These are phyloP conservation scores for Ophiodon elongatus DNA, from an alignment of 2,113 vertebrate species.

Conservation along the genomic window DNA sequence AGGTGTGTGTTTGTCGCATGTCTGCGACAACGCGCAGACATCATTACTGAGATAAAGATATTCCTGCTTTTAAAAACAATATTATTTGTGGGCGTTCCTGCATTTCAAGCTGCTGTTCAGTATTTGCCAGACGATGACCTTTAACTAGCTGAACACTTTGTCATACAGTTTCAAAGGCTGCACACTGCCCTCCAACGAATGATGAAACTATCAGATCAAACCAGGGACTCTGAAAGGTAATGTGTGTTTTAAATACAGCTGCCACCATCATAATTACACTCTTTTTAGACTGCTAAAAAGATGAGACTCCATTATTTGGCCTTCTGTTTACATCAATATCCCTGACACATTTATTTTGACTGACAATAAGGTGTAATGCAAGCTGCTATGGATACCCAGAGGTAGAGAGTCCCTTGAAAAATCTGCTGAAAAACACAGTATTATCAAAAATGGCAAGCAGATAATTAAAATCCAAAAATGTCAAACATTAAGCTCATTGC, in stretches of 20 bases:
- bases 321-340: constrained; percentile 6
- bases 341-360: constrained; percentile 7
- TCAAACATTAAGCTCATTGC: background rate
- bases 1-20: background rate
- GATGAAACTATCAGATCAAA: constrained; percentile 83
- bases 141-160: constrained; percentile 70
- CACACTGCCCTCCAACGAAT: constrained; percentile 91
- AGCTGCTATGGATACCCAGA: constrained; percentile 56
- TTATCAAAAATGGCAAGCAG: constrained; percentile 1
- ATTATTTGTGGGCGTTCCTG: constrained; percentile 1
- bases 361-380: constrained; percentile 24
- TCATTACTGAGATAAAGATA: background rate
- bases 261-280: constrained; percentile 25
- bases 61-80: background rate
- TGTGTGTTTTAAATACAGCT: constrained; percentile 20
- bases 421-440: constrained; percentile 15
- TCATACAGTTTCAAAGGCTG: constrained; percentile 90
- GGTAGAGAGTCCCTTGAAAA: constrained; percentile 4
- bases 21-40: constrained; percentile 10
- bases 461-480: background rate
- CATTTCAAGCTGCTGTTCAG: constrained; percentile 28
- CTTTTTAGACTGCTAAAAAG: background rate
- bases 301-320: constrained; percentile 15
- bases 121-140: constrained; percentile 50
- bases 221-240: constrained; percentile 88